Base-by-base conservation (phyloP, 2,888 invertebrate species). In the Orchesella flavescens region DNA sequence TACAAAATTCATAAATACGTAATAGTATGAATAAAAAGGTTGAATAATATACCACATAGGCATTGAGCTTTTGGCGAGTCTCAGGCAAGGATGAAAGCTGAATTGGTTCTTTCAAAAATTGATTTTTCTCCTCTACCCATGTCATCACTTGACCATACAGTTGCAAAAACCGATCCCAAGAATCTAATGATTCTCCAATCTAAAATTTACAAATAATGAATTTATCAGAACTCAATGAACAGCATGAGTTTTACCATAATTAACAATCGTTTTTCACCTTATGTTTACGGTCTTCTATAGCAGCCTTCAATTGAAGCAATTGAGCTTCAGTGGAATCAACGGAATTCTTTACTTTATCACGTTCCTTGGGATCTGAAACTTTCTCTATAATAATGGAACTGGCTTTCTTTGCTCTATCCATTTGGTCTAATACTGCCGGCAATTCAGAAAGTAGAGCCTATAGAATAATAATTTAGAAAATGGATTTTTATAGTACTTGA, bases 101-200 rank as follows among this genome's bases (percentile, higher is more conserved):
- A 84, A 96, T 92, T 72, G 95, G 94, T 90, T 95, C 94, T 88
- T 93, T 92, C 68, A 97, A 92, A 92, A 97, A 96, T 82, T 92
- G 91, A 88, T 93, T 93, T 90, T 96, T 96, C 89, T 96, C 96
- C 86, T 93, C 93, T 55, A 94, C 94, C 97, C 97, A 97, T 79
- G 93, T 91, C 91, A 94, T 94, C 65, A 97, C 95, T 88, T 94
- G 93, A 90, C 95, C 94, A 89, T 96, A 93, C 86, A 97, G 91
- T 83, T 94, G 93, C 88, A 96, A 92, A 93, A 97, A 97, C 83
- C 95, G 92, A 87, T 95, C 94, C 93, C 96, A 96, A 34, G 96
- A 95, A 89, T 97, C 97, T 89, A 97, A 92, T 84, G 95, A 95
- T 89, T 96, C 96, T 75, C 95, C 95, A 53, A 96, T 94, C 90